These are phyloP conservation scores for Podarcis siculus DNA, from an alignment of 2,797 vertebrate species.

Conservation along the genomic window DNA sequence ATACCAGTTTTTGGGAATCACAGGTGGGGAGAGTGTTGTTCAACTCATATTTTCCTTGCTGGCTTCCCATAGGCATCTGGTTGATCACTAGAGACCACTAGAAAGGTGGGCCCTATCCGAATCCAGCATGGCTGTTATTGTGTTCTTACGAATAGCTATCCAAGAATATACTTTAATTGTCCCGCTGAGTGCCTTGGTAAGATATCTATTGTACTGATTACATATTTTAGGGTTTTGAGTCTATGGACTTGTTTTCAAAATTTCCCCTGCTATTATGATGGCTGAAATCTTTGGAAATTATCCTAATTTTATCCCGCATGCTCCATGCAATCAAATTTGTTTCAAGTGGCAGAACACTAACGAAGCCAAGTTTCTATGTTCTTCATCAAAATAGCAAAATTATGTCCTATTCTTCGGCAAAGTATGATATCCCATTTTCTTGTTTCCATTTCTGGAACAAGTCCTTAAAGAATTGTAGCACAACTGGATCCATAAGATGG, in stretches of 20 bases:
- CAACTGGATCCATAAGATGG: constrained; percentile 55
- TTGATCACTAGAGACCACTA: too few species aligned
- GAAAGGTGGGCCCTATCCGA: too few species aligned
- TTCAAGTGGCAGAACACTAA: background rate
- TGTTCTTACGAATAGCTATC: too few species aligned
- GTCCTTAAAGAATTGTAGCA: background rate
- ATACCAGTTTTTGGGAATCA: too few species aligned
- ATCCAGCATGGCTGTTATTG: too few species aligned
- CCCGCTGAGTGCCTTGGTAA: background rate
- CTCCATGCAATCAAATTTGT: background rate
- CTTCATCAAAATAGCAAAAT: background rate
- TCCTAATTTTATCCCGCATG: background rate
- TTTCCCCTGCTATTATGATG: background rate
- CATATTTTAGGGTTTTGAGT: too few species aligned
- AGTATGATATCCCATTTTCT: background rate
- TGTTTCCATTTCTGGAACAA: background rate
- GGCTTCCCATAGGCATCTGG: too few species aligned
- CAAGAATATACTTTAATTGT: background rate
- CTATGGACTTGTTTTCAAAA: background rate
- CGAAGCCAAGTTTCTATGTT: background rate
- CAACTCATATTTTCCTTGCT: too few species aligned
- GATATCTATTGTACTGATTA: background rate
- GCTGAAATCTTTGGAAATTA: background rate
- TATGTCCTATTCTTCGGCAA: background rate
- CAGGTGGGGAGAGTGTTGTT: too few species aligned